Evolutionary conservation across 35 echinoderm and acorn worm species (phyloP).

Genomic region (Chiridota heheva): DNA sequence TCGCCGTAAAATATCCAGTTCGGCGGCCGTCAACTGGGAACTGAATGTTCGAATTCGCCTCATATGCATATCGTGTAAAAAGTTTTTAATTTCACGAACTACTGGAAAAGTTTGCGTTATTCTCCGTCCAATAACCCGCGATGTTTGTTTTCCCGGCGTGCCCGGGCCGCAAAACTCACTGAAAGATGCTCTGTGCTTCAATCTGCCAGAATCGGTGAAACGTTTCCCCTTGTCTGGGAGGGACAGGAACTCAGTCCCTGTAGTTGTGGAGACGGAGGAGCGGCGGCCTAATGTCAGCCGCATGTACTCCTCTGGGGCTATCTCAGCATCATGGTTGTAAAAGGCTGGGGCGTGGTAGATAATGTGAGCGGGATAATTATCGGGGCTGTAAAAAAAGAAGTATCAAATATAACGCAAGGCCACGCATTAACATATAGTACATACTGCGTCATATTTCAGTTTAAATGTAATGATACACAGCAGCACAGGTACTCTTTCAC

Average conservation of each 20-base stretch:
- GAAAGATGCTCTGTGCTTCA: constrained; percentile 33
- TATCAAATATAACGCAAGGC: too few relatives aligned
- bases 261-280: constrained; percentile 35
- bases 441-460: too few relatives aligned
- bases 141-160: constrained; percentile 22
- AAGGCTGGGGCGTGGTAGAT: constrained; percentile 72
- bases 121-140: constrained; percentile 3
- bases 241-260: constrained; percentile 55
- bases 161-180: constrained; percentile 7
- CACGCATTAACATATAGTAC: too few relatives aligned
- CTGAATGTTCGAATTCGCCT: constrained; percentile 68
- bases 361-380: constrained; percentile 62
- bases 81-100: constrained; percentile 58
- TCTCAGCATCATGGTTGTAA: constrained; percentile 63
- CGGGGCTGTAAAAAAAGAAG: constrained; percentile 8
- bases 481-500: too few relatives aligned
- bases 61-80: constrained; percentile 66
- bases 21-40: constrained; percentile 64
- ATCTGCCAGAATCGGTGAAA: neutral
- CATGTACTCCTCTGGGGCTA: constrained; percentile 64
- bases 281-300: constrained; percentile 61
- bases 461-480: too few relatives aligned
- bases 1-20: constrained; percentile 66
- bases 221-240: constrained; percentile 61
- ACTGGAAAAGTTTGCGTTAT: constrained; percentile 54